phyloP scores from a whole-genome alignment of 2,888 invertebrate species.

The Tryphoninae sp. region DNA sequence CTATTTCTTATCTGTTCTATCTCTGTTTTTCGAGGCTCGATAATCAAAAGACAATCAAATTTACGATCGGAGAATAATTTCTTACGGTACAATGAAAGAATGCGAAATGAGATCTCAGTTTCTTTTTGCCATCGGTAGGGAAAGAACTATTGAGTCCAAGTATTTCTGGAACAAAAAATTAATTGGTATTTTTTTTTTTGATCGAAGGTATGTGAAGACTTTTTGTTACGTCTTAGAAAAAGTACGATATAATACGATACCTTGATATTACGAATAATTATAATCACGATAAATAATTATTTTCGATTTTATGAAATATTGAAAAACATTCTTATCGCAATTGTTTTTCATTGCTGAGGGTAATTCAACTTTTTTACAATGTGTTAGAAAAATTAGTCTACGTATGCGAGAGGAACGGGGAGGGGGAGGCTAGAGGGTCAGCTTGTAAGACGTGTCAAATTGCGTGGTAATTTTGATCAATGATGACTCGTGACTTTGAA shows the following conservation, averaged over 20 bases:
- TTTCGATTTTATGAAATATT: background rate
- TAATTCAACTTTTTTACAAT: background rate
- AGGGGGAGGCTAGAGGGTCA: constrained; percentile 17
- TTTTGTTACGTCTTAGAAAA: constrained; percentile 1
- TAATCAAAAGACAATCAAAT: constrained; percentile 58
- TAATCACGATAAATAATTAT: background rate
- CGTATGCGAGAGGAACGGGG: background rate
- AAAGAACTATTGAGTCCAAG: constrained; percentile 20
- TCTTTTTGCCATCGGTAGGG: constrained; percentile 48
- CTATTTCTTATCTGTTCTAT: constrained; percentile 57
- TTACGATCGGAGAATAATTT: constrained; percentile 42
- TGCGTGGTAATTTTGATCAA: constrained; percentile 79
- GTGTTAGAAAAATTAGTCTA: background rate
- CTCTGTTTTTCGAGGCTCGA: constrained; percentile 65
- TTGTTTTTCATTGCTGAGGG: background rate
- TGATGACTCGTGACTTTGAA: constrained; percentile 81
- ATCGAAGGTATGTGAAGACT: constrained; percentile 47
- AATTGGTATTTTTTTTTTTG: constrained; percentile 11
- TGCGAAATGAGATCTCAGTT: constrained; percentile 58
- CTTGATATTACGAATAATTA: too few relatives aligned
- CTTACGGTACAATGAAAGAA: constrained; percentile 25
- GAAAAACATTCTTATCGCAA: background rate
- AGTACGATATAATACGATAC: too few relatives aligned
- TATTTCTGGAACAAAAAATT: constrained; percentile 11
- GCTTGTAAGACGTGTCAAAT: constrained; percentile 73